Evolutionary conservation across 2,797 vertebrate species (phyloP).

Genomic region (Rhyacichthys aspro): DNA sequence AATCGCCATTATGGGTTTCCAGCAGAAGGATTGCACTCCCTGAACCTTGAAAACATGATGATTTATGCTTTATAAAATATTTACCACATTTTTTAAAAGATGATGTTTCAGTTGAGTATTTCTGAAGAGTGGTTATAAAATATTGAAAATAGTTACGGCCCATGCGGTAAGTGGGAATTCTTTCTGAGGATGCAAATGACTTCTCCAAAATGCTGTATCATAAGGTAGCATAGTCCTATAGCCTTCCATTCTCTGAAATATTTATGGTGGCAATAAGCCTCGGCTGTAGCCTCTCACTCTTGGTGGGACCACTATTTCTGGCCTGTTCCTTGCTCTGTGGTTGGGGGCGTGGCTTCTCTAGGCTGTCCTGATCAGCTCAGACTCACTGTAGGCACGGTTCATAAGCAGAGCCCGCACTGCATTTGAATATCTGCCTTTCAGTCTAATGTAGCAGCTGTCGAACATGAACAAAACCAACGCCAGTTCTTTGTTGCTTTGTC

Average conservation of each 20-base stretch:
- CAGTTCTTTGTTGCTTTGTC: slow-evolving; percentile 2
- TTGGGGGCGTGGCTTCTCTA: slow-evolving; percentile 6
- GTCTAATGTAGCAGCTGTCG: slow-evolving; percentile 51
- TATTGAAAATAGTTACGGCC: slow-evolving; percentile 11
- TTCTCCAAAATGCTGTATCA: slow-evolving; percentile 52
- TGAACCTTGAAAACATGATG: slow-evolving; percentile 16
- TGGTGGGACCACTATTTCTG: slow-evolving; percentile 5
- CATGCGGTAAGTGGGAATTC: slow-evolving; percentile 30
- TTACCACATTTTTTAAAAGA: slow-evolving; percentile 59
- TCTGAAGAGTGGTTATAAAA: slow-evolving; percentile 26
- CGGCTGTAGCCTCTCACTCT: slow-evolving; percentile 36
- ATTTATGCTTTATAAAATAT: slow-evolving; percentile 57
- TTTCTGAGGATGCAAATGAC: slow-evolving; percentile 42
- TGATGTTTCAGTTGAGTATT: slow-evolving; percentile 60
- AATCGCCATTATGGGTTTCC: slow-evolving; percentile 44
- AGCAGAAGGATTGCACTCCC: slow-evolving; percentile 34
- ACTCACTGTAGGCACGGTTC: slow-evolving; percentile 21
- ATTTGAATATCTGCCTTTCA: slow-evolving; percentile 36
- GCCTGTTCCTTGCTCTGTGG: slow-evolving; percentile 11
- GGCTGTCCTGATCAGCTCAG: slow-evolving; percentile 12
- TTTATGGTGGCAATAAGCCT: slow-evolving; percentile 68
- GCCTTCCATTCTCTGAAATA: slow-evolving; percentile 61
- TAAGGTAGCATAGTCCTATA: slow-evolving; percentile 73
- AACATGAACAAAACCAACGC: slow-evolving; percentile 26
- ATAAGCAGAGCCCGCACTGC: slow-evolving; percentile 45